Percentiles rank a stretch among this genome's conserved stretches.
Conservation (phyloP, 1,140 invertebrate genomes). For the Pseudomyrmex pallidus region DNA sequence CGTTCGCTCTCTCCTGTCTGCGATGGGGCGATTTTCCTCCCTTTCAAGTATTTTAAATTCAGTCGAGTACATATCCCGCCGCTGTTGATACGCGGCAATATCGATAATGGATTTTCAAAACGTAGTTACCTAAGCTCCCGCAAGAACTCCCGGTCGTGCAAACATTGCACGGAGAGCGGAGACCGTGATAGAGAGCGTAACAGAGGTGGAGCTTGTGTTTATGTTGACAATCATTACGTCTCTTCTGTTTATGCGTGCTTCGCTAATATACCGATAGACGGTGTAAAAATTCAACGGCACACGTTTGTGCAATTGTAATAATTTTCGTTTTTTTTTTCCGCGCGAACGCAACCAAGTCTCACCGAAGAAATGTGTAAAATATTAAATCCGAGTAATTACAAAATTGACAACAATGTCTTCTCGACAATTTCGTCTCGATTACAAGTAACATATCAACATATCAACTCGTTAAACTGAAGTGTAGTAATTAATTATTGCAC, state of each 20-base stretch:
- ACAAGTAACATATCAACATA: too few species aligned
- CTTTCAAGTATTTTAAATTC: background rate
- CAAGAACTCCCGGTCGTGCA: background rate
- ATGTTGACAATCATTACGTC: conserved; percentile 14
- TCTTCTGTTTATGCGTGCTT: background rate
- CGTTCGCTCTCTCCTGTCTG: background rate
- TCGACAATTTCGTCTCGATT: too few species aligned
- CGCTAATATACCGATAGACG: background rate
- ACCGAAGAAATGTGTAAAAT: background rate
- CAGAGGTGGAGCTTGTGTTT: conserved; percentile 7
- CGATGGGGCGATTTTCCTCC: background rate
- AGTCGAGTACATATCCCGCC: background rate
- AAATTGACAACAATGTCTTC: too few species aligned
- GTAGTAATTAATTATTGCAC: too few species aligned
- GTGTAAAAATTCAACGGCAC: too few species aligned
- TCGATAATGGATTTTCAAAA: conserved; percentile 48
- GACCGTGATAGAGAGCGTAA: conserved; percentile 13
- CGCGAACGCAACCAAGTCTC: background rate
- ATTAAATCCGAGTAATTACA: background rate
- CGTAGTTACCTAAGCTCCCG: conserved; percentile 24
- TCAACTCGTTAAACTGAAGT: too few species aligned
- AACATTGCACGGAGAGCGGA: conserved; percentile 13
- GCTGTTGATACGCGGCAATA: conserved; percentile 20
- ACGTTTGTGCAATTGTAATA: background rate
- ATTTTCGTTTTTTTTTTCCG: background rate